Percentiles rank a stretch among this genome's conserved stretches.
Evolutionary conservation across 2,888 invertebrate species (phyloP).

Genomic region (Bimastos eiseni): DNA sequence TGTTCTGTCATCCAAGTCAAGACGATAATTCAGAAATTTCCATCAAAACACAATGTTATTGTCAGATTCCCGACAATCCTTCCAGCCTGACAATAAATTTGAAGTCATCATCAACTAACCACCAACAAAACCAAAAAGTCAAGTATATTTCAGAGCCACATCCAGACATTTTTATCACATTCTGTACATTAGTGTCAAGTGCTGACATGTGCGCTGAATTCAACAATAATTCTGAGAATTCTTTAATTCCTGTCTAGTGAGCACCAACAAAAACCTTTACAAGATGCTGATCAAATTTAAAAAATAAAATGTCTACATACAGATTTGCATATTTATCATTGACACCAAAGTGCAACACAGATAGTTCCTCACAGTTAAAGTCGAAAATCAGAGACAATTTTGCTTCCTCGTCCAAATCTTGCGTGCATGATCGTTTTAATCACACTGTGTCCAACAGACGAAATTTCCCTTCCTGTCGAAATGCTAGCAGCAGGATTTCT

Average conservation of each 20-base stretch:
- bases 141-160: not conserved
- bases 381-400: not conserved
- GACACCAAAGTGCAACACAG: not conserved
- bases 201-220: not conserved
- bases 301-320: not conserved
- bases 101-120: not conserved
- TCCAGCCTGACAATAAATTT: not conserved
- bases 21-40: not conserved
- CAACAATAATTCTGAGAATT: not conserved
- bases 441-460: not conserved
- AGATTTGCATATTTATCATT: not conserved
- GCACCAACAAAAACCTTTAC: not conserved
- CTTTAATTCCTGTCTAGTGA: not conserved
- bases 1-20: not conserved
- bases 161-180: not conserved
- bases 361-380: not conserved
- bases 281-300: not conserved
- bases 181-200: not conserved
- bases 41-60: not conserved
- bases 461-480: not conserved
- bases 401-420: not conserved
- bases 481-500: conserved; percentile 17
- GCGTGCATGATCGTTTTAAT: not conserved
- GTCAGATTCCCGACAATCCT: not conserved
- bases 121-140: not conserved